These are phyloP conservation scores for Morpho deidamia DNA, from an alignment of 2,888 invertebrate genomes.

Conservation along the genomic window DNA sequence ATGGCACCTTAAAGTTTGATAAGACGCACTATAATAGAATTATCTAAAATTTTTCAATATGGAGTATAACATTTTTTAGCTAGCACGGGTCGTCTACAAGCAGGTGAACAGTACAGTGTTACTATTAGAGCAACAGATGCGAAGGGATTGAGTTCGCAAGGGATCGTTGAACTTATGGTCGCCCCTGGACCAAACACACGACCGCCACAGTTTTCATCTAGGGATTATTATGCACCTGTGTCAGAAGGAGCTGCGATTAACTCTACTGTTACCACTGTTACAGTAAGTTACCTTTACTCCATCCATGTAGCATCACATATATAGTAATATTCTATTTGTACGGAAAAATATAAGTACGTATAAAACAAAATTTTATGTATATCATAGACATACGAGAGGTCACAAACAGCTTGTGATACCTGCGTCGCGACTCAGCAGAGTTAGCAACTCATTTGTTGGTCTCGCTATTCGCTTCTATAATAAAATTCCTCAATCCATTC, in stretches of 20 bases:
- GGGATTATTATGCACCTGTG: constrained; percentile 91
- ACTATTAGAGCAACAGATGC: constrained; percentile 90
- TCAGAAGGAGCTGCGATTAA: constrained; percentile 94
- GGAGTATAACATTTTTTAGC: constrained; percentile 52
- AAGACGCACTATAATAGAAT: no score
- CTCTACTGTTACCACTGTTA: constrained; percentile 88
- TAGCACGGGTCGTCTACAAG: constrained; percentile 87
- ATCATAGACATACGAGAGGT: no score
- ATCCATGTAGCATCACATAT: no score
- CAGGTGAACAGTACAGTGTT: constrained; percentile 93
- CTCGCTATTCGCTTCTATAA: no score
- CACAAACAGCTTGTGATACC: no score
- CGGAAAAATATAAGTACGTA: no score
- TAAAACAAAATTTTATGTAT: no score
- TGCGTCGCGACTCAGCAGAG: no score
- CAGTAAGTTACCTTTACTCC: constrained; percentile 62
- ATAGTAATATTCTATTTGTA: no score
- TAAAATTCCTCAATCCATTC: no score
- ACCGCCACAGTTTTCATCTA: constrained; percentile 88
- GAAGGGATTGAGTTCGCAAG: constrained; percentile 88
- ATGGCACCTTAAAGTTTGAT: no score
- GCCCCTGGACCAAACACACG: constrained; percentile 90
- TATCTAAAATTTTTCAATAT: background rate
- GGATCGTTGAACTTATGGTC: constrained; percentile 90
- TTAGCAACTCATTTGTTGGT: no score